Conservation (phyloP, 2,113 vertebrate genomes). For the Condylura cristata region DNA sequence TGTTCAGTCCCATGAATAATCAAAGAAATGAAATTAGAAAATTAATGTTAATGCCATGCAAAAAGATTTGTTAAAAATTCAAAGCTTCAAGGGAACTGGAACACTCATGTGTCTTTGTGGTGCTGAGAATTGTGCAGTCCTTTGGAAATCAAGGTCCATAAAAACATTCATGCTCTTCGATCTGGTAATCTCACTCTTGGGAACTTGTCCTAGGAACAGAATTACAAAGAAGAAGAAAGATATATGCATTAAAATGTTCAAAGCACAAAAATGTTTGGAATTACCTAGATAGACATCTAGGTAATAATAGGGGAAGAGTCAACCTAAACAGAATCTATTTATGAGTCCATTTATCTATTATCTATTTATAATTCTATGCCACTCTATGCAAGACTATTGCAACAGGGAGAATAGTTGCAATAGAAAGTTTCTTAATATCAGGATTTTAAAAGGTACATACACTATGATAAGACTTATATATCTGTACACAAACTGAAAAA, state of each 20-base stretch:
- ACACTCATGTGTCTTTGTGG: conserved; percentile 17
- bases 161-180: conserved; percentile 24
- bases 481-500: not conserved
- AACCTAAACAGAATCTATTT: conserved; percentile 48
- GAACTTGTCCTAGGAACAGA: conserved; percentile 35
- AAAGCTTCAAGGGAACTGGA: not conserved
- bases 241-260: conserved; percentile 21
- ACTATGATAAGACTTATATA: not conserved
- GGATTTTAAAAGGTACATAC: conserved; percentile 2
- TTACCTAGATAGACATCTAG: not conserved
- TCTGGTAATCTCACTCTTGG: conserved; percentile 29
- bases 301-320: not conserved
- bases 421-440: not conserved
- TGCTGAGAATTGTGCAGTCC: conserved; percentile 14
- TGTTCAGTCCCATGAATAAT: conserved; percentile 26
- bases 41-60: conserved; percentile 31
- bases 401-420: conserved; percentile 26
- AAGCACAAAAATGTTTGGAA: conserved; percentile 32
- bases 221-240: conserved; percentile 37
- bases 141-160: conserved; percentile 52
- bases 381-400: not conserved
- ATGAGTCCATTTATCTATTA: no score
- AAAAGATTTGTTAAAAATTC: conserved; percentile 47
- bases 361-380: conserved; percentile 25
- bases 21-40: conserved; percentile 53